Evolutionary conservation across 1,140 invertebrate species (phyloP), one percentile per base, ranked within the genome.

Genomic region (Calycopis cecrops): DNA sequence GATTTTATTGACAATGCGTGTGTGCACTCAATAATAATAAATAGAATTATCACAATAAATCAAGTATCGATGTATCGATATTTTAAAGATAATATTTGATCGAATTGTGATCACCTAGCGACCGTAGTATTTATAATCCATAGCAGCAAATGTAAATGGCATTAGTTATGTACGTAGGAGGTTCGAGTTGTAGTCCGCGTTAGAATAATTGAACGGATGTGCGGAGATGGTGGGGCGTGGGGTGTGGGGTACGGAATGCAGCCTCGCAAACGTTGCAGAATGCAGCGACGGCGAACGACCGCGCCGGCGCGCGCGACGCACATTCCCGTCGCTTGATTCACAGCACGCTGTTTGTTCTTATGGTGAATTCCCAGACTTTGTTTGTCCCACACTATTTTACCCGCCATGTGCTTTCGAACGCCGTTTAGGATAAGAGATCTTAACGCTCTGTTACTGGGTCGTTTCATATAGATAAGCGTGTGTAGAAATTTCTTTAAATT

Each of bases 241-340:
- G 62, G 69, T 60, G 79, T 77, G 73, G 44, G 10, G 21, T 28
- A 28, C 42, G 77, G 77, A 83, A 80, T 80, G 73, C 60, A 65
- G 68, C 62, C 62, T 64, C 61, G 69, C 73, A 70, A 69, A 69
- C 67, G 68, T 64, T 67, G 65, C 57, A 63, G 61, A 60, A 65
- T 67, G 65, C 57, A 63, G 61, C 60, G 37, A 63, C 65, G 74
- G 68, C 62, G 65, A 78, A 76, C 71, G 75, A 74, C 69, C 70
- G 67, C 69, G 63, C 42, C 55, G 65, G 61, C 66, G 67, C 63
- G 67, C 62, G 65, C 66, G 49, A 57, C 59, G 57, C 63, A 63
- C 73, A 69, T 76, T 76, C 66, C 59, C 70, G 42, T 56, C 50
- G 57, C 55, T 64, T 76, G 71, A 73, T 60, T 71, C 71, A 68